A percentile compares a stretch with the other conserved stretches of the same genome.
Evolutionary conservation across 2,113 vertebrate species (phyloP).

Genomic region (Lipophrys pholis): DNA sequence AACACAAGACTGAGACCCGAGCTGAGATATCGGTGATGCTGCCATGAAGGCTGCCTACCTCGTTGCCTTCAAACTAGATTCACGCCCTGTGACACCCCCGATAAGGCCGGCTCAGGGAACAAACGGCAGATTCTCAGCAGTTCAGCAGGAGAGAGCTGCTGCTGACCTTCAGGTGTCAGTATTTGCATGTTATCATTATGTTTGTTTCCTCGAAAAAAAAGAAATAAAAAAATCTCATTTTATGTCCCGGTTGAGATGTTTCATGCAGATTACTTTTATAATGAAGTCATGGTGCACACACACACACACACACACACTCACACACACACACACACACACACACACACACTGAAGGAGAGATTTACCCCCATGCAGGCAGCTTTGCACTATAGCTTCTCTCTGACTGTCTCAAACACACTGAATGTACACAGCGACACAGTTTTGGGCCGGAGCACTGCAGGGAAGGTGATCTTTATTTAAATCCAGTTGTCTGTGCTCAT

Average conservation of each 20-base stretch:
- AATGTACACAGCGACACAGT: conserved; percentile 37
- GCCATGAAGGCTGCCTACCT: too few species aligned
- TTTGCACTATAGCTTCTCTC: conserved; percentile 1
- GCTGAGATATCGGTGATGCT: too few species aligned
- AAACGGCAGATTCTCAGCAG: conserved; percentile 37
- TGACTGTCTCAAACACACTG: not conserved
- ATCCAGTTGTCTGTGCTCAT: conserved; percentile 67
- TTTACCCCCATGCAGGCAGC: not conserved
- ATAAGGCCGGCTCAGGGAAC: conserved; percentile 59
- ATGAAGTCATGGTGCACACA: conserved; percentile 36
- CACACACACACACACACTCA: conserved; percentile 47
- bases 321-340: conserved; percentile 29
- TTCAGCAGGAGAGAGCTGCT: conserved; percentile 38
- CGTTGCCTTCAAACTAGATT: too few species aligned
- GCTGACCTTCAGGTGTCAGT: conserved; percentile 74
- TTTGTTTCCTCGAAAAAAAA: conserved; percentile 19
- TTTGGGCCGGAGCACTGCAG: conserved; percentile 47
- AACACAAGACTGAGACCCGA: too few species aligned
- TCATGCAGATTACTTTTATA: conserved; percentile 60
- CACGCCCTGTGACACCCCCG: conserved; percentile 52
- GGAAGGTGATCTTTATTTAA: conserved; percentile 77
- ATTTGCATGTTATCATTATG: conserved; percentile 72
- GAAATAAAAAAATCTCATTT: conserved; percentile 46
- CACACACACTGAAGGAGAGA: conserved; percentile 18
- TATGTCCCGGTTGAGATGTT: conserved; percentile 50